phyloP scores from a whole-genome alignment of 2,888 invertebrate species.

The Hirtodrosophila confusa region DNA sequence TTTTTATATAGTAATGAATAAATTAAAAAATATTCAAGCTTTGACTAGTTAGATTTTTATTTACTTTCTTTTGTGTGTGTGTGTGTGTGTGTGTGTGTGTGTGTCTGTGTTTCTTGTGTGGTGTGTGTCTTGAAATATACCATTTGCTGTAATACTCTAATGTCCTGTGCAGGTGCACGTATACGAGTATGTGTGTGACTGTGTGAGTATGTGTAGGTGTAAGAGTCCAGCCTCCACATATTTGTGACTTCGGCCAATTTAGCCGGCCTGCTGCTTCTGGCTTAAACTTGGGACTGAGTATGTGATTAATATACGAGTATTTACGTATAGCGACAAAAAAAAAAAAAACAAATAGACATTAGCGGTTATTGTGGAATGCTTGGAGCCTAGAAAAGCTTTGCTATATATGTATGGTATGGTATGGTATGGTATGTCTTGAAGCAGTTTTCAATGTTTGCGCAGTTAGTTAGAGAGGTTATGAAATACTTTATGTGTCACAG shows the following conservation, averaged over 20 bases:
- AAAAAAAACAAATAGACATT: conserved; percentile 2
- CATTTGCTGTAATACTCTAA: conserved; percentile 22
- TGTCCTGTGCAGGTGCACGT: conserved; percentile 16
- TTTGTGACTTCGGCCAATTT: not conserved
- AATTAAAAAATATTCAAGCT: conserved; percentile 82
- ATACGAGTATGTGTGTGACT: not conserved
- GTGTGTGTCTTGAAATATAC: conserved; percentile 32
- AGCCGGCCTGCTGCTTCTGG: not conserved
- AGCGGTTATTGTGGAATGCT: conserved; percentile 45
- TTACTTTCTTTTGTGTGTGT: conserved; percentile 42
- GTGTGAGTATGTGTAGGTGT: conserved; percentile 7
- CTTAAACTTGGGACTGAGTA: conserved; percentile 11
- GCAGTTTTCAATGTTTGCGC: conserved; percentile 38
- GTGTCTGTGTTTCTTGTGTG: conserved; percentile 1
- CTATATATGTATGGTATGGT: conserved; percentile 19
- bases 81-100: conserved; percentile 14
- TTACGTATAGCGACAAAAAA: conserved; percentile 16
- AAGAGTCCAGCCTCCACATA: conserved; percentile 20
- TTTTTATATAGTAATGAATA: conserved; percentile 72
- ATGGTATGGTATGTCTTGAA: conserved; percentile 47
- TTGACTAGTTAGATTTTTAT: conserved; percentile 76
- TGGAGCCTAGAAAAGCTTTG: conserved; percentile 59
- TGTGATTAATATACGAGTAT: conserved; percentile 8
- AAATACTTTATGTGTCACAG: conserved; percentile 56
- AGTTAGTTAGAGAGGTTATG: conserved; percentile 56